Percentiles rank a stretch among this genome's conserved stretches.
Conservation (phyloP, 2,888 invertebrate genomes). For the Mesoligia furuncula region DNA sequence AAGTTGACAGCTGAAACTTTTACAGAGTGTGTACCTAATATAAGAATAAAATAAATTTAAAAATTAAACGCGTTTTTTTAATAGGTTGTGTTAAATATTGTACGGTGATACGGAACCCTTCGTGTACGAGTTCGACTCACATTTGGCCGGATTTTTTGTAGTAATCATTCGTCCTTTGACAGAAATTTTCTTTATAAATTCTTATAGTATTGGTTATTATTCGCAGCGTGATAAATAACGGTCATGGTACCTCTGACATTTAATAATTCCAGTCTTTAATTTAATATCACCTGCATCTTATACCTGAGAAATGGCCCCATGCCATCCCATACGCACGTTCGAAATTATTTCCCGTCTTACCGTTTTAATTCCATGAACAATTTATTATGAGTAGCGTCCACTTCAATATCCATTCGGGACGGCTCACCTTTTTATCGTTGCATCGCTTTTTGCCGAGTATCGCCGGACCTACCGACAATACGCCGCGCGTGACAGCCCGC, state of each 20-base stretch:
- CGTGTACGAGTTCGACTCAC: not conserved
- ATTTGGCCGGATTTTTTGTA: not conserved
- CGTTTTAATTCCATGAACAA: slow-evolving; percentile 61
- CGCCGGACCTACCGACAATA: slow-evolving; percentile 75
- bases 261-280: slow-evolving; percentile 22
- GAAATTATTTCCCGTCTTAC: slow-evolving; percentile 56
- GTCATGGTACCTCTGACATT: not conserved
- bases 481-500: slow-evolving; percentile 87
- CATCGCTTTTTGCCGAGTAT: slow-evolving; percentile 77
- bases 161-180: not conserved
- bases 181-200: not conserved
- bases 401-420: slow-evolving; percentile 64
- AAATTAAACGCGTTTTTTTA: not conserved
- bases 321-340: slow-evolving; percentile 31
- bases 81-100: too few species aligned
- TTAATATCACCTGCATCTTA: slow-evolving; percentile 32
- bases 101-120: not conserved
- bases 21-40: not conserved
- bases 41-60: not conserved
- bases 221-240: not conserved
- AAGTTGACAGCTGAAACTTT: not conserved
- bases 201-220: not conserved
- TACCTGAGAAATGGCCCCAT: slow-evolving; percentile 20
- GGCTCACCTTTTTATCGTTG: slow-evolving; percentile 76
- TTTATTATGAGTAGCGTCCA: slow-evolving; percentile 65